Base-by-base conservation (phyloP, 2,797 vertebrate species). In the Sitta carolinensis region DNA sequence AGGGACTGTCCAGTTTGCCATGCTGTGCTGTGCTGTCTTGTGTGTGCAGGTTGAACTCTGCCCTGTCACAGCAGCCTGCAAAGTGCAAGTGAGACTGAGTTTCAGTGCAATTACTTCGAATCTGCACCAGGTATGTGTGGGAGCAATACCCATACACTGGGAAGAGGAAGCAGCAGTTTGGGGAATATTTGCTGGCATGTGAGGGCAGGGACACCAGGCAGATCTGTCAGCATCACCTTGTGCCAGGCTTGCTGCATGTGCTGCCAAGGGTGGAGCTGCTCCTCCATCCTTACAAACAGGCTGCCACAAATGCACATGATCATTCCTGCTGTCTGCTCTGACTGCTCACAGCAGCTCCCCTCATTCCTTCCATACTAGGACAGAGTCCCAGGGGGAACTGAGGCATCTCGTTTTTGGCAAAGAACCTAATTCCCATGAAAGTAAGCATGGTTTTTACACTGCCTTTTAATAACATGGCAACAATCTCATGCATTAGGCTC, bases 321-420 rank as follows among this genome's bases (percentile, higher is more conserved):
- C 43, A 17, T 69, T 18, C 94, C 84, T 64, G 57, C 81, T 90
- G 16, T 90, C 97, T 97, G 95, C 93, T 96, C 97, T 67, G 80
- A 84, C 95, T 96, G 94, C 95, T 98, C 98, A 97, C 97, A 98
- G 98, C 94, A 89, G 97, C 97, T 98, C 98, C 98, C 98, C 98
- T 97, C 94, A 85, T 97, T 96, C 97, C 94, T 97, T 95, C 69
- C 95, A 93, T 98, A 97, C 97, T 97, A 92, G 97, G 97, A 98
- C 97, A 87, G 94, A 91, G 96, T 98, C 98, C 98, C 98, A 16
- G 97, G 98, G 99, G 98, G 79, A 85, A 96, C 97, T 84, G 95
- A 97, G 98, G 98, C 98, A 99, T 99, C 98, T 98, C 92, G 80
- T 96, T 98, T 95, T 99, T 99, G 99, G 99, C 99, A 98, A 79